Conservation (phyloP, 2,888 invertebrate species). For the Argyresthia albistria region DNA sequence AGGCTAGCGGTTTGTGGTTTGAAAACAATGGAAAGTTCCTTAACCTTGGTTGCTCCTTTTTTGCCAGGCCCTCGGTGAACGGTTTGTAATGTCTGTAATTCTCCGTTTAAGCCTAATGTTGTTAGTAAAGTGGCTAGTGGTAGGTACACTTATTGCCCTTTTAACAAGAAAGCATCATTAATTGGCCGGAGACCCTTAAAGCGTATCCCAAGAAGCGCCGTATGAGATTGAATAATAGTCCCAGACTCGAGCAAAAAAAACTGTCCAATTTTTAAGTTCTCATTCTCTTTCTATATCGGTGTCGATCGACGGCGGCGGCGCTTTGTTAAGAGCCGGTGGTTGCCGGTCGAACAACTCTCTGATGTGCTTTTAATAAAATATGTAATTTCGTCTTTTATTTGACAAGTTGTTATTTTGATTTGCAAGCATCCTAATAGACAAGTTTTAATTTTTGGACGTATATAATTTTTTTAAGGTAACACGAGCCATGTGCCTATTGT, state of each 20-base stretch:
- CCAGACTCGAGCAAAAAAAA: background rate
- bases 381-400: too few relatives aligned
- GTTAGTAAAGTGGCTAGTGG: background rate
- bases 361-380: background rate
- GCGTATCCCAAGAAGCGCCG: constrained; percentile 5
- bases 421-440: too few relatives aligned
- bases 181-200: constrained; percentile 1
- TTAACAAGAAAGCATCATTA: constrained; percentile 2
- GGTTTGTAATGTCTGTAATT: background rate
- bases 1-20: constrained; percentile 15
- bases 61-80: background rate
- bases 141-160: too few relatives aligned
- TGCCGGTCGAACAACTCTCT: background rate
- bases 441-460: too few relatives aligned
- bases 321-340: constrained; percentile 3
- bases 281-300: background rate
- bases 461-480: too few relatives aligned
- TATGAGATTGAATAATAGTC: constrained; percentile 7
- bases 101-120: background rate
- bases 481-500: too few relatives aligned
- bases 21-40: constrained; percentile 15
- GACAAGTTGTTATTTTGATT: too few relatives aligned
- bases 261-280: too few relatives aligned
- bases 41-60: constrained; percentile 9
- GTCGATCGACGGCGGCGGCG: constrained; percentile 1